These are phyloP conservation scores for Mormoops blainvillei DNA, from an alignment of 2,113 vertebrate genomes.

Conservation along the genomic window DNA sequence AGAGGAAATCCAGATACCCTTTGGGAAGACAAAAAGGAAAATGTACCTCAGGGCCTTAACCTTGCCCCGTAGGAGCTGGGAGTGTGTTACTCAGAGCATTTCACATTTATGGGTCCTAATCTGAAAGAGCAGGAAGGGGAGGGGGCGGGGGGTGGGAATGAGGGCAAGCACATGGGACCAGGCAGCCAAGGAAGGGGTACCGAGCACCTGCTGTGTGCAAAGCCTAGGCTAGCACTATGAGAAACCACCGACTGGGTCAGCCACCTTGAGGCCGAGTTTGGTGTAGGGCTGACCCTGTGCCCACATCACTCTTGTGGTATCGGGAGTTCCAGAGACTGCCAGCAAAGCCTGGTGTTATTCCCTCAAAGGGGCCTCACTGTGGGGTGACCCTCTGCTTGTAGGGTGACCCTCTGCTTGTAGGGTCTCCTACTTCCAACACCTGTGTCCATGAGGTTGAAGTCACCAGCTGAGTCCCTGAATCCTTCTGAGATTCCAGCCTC, in stretches of 20 bases:
- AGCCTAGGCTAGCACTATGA: neutral
- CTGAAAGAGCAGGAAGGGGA: neutral
- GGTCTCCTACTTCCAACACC: neutral
- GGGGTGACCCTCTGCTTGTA: neutral
- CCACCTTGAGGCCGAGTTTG: neutral
- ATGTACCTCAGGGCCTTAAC: neutral
- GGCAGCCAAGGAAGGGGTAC: neutral
- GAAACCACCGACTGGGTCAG: neutral
- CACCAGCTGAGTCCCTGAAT: neutral
- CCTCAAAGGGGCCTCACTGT: neutral
- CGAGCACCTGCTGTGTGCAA: neutral
- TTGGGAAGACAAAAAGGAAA: neutral
- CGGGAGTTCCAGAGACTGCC: neutral
- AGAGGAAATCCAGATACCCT: neutral
- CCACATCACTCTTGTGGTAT: neutral
- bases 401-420: neutral
- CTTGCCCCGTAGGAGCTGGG: neutral
- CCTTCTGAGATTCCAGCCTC: neutral
- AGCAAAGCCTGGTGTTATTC: neutral
- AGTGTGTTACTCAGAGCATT: neutral
- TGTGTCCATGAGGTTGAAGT: neutral
- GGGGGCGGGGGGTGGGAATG: neutral
- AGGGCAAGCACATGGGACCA: neutral
- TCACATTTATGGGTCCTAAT: neutral
- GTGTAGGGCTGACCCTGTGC: neutral